Evolutionary conservation across 2,113 vertebrate species (phyloP).

Genomic region (Cinclus mexicanus): DNA sequence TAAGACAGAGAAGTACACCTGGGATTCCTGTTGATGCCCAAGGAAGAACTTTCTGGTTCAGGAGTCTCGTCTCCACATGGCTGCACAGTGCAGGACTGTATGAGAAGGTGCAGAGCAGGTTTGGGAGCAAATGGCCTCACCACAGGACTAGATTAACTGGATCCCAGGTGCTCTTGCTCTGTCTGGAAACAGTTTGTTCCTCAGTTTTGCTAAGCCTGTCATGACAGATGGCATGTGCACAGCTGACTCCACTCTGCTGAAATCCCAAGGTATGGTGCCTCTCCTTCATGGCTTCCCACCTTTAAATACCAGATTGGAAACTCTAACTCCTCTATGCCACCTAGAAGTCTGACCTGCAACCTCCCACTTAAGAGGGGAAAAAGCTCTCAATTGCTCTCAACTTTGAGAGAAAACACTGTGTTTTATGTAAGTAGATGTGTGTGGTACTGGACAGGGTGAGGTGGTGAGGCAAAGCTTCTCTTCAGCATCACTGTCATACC

Average conservation of each 20-base stretch:
- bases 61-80: background rate
- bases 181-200: background rate
- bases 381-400: background rate
- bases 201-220: background rate
- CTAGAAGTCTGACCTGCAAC: background rate
- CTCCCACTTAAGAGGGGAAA: background rate
- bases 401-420: background rate
- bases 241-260: background rate
- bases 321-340: background rate
- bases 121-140: background rate
- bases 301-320: background rate
- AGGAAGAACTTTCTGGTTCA: background rate
- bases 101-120: background rate
- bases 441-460: background rate
- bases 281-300: background rate
- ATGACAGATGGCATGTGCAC: background rate
- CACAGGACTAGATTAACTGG: background rate
- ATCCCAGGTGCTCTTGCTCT: background rate
- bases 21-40: background rate
- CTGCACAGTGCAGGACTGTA: background rate
- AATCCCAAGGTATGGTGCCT: background rate
- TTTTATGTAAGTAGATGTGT: background rate
- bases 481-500: accelerated
- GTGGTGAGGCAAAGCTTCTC: background rate
- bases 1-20: background rate